Evolutionary conservation across 2,113 vertebrate genomes (phyloP).

Genomic region (Blennius ocellaris): DNA sequence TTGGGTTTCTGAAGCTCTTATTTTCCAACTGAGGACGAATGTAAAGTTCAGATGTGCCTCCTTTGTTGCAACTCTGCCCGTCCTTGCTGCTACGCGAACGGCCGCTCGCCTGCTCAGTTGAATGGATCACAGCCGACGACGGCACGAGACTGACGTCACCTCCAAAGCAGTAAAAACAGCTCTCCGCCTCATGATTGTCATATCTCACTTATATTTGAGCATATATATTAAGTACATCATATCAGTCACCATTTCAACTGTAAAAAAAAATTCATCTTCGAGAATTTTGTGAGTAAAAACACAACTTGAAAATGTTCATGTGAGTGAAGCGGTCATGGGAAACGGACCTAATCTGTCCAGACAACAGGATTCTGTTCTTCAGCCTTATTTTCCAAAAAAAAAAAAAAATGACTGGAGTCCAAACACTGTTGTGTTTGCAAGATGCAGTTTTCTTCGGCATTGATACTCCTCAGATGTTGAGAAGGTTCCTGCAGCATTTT

Average conservation of each 20-base stretch:
- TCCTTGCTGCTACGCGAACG: not conserved
- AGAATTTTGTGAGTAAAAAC: not conserved
- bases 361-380: not conserved
- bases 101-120: too few relatives aligned
- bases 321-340: not conserved
- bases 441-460: not conserved
- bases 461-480: not conserved
- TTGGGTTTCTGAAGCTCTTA: not conserved
- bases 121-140: not conserved
- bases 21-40: not conserved
- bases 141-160: not conserved
- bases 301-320: not conserved
- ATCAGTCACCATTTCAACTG: not conserved
- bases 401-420: not conserved
- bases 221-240: not conserved
- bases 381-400: not conserved
- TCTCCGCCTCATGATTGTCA: not conserved
- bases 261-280: too few relatives aligned
- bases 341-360: not conserved
- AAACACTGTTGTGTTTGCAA: slow-evolving; percentile 1
- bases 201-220: not conserved
- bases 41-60: not conserved
- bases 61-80: not conserved
- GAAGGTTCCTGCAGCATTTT: not conserved
- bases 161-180: not conserved